Base-by-base conservation (phyloP, 2,797 vertebrate genomes). In the Sebastes ruberrimus region DNA sequence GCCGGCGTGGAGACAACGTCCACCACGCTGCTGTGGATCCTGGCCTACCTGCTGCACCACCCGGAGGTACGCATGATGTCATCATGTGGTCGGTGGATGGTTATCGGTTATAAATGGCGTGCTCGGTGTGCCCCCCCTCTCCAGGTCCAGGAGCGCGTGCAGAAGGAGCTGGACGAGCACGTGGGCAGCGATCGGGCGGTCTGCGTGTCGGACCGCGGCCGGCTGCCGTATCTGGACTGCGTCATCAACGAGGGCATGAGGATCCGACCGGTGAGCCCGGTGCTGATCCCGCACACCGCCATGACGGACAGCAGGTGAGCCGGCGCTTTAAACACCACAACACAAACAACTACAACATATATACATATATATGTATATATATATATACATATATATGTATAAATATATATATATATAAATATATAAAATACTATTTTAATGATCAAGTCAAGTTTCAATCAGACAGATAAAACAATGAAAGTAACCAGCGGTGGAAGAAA, bases 1-100 rank as follows among this genome's bases (percentile, higher is more conserved):
- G 96, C 96, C 0, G 96, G 96, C n/a, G 95, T 96, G 57, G 96
- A 96, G 85, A 96, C 96, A 0, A 96, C 96, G 0, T 95, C 95
- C 74, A 96, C 95, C 25, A 95, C 95, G 0, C 86, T 96, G 78
- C 89, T 96, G 53, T 96, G 96, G 96, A 89, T 94, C 72, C 82
- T 96, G 71, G 95, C 95, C 10, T 96, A 95, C 78, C 86, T 96
- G 55, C 86, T 96, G 81, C 95, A 96, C 88, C 92, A 96, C 77
- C 95, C 96, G 0, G 87, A 93, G 88, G 93, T 92, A 2, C 10
- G 5, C 5, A 6, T 7, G 5, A 46, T 18, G 42, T 16, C 16
- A 18, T 42, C 14, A 18, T 46, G 14, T 46, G 42, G 14, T 46
- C 5, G 14, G 42, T 6, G 10, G 6, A 6, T 16, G 16, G 42